Percentiles rank a stretch among this genome's conserved stretches.
phyloP scores from a whole-genome alignment of 2,113 vertebrate genomes.

The Hyperopisus bebe region DNA sequence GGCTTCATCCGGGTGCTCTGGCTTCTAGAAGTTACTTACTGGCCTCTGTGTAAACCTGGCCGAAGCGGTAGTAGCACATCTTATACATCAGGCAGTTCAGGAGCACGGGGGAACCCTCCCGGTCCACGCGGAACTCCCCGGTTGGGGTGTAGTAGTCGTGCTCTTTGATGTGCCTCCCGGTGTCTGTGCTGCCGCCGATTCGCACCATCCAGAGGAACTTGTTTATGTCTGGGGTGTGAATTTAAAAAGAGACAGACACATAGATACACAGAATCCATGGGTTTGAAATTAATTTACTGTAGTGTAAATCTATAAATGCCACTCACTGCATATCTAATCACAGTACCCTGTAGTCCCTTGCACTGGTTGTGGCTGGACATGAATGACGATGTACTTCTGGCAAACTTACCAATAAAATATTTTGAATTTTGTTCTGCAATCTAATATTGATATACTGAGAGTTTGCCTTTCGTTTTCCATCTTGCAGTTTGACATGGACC shows the following conservation, averaged over 20 bases:
- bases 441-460: not conserved
- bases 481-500: not conserved
- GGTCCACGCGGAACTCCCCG: conserved; percentile 91
- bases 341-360: not conserved
- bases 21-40: conserved; percentile 66
- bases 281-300: not conserved
- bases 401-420: not conserved
- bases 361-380: not conserved
- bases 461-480: not conserved
- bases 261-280: not conserved
- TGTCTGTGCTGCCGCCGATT: conserved; percentile 96
- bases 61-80: conserved; percentile 99
- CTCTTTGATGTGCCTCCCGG: conserved; percentile 92
- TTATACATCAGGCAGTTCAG: conserved; percentile 99
- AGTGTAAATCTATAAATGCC: not conserved
- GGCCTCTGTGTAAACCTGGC: conserved; percentile 98
- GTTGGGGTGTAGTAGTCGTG: conserved; percentile 97
- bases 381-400: not conserved
- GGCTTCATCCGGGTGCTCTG: no score
- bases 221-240: conserved; percentile 76
- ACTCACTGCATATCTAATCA: not conserved
- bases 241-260: not conserved
- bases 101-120: conserved; percentile 89
- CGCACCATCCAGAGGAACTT: conserved; percentile 99
- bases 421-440: not conserved